Percentiles rank a stretch among this genome's conserved stretches.
Conservation (phyloP, 2,113 vertebrate genomes). For the Chamaetylas fuelleborni region DNA sequence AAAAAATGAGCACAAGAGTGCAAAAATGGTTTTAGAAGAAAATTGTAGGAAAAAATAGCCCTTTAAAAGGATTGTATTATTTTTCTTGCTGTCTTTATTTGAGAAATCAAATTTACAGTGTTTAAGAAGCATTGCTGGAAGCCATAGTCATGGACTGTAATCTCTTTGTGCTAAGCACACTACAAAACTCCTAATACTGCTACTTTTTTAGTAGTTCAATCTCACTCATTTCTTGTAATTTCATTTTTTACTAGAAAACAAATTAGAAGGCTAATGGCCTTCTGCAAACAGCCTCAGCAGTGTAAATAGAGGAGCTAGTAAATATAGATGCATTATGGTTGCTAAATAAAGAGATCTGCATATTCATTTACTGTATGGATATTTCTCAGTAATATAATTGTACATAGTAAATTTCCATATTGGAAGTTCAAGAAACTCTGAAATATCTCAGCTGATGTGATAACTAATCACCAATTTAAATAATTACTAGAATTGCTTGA, state of each 20-base stretch:
- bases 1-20: background rate
- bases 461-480: slow-evolving; percentile 16
- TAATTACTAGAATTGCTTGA: slow-evolving; percentile 16
- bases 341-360: slow-evolving; percentile 1
- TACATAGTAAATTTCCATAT: background rate
- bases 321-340: background rate
- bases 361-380: slow-evolving; percentile 13
- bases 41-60: background rate
- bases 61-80: background rate
- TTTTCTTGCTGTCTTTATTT: background rate
- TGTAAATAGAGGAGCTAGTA: slow-evolving; percentile 7
- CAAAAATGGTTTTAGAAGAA: background rate
- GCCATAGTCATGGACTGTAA: background rate
- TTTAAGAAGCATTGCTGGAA: background rate
- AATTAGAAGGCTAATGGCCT: background rate
- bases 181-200: background rate
- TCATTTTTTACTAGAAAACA: background rate
- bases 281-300: background rate
- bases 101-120: background rate
- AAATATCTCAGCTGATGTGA: slow-evolving; percentile 6
- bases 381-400: slow-evolving; percentile 10
- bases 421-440: slow-evolving; percentile 20
- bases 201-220: background rate
- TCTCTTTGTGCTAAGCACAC: background rate
- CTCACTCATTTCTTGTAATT: background rate